phyloP scores from a whole-genome alignment of 1,140 invertebrate species.

The Drosophila punjabiensis region DNA sequence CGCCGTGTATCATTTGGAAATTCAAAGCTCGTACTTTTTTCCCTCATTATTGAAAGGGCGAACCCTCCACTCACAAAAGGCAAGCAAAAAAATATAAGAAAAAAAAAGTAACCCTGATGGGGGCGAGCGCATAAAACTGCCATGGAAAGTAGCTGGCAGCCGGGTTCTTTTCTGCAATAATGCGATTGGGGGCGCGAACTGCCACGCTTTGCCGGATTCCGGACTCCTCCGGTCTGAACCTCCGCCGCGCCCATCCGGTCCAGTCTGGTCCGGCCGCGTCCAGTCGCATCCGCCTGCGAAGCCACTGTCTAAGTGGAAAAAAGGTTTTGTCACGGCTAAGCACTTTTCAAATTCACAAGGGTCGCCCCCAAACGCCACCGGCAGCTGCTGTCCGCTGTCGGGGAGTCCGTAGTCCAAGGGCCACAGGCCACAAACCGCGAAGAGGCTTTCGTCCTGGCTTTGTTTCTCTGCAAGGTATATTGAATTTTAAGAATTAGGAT shows the following conservation, averaged over 20 bases:
- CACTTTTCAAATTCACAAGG: slow-evolving; percentile 69
- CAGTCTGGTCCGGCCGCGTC: slow-evolving; percentile 12
- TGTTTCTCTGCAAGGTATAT: not conserved
- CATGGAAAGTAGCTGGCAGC: slow-evolving; percentile 65
- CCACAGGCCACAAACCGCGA: slow-evolving; percentile 56
- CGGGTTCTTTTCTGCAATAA: slow-evolving; percentile 56
- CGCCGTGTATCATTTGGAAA: slow-evolving; percentile 70
- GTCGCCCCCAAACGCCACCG: slow-evolving; percentile 32
- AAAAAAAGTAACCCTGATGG: slow-evolving; percentile 3
- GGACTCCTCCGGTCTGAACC: not conserved
- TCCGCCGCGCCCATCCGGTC: not conserved
- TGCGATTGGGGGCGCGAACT: slow-evolving; percentile 61
- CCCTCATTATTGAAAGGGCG: slow-evolving; percentile 67
- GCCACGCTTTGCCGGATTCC: slow-evolving; percentile 44
- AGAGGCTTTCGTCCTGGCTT: slow-evolving; percentile 29
- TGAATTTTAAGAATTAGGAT: not conserved
- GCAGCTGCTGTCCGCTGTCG: slow-evolving; percentile 35
- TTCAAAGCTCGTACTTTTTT: slow-evolving; percentile 74
- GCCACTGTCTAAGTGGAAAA: slow-evolving; percentile 67
- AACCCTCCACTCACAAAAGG: slow-evolving; percentile 19
- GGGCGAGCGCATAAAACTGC: slow-evolving; percentile 61
- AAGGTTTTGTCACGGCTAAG: slow-evolving; percentile 79
- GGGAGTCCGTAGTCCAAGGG: slow-evolving; percentile 15
- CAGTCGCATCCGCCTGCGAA: slow-evolving; percentile 18
- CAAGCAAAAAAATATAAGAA: slow-evolving; percentile 21